Percentiles rank a stretch among this genome's conserved stretches.
Evolutionary conservation across 2,797 vertebrate species (phyloP).

Genomic region (Choloepus didactylus): DNA sequence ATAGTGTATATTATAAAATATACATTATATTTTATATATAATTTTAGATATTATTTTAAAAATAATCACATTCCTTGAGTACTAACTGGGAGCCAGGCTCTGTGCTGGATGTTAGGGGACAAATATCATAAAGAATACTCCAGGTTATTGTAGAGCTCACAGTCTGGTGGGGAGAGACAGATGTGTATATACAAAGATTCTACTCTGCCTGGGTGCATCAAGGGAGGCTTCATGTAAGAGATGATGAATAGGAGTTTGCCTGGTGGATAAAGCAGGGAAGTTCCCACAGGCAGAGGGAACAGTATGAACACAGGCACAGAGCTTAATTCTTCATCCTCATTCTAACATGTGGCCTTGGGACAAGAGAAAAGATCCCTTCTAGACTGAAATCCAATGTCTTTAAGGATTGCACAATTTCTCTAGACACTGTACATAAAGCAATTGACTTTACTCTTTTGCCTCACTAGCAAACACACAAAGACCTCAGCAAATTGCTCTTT

Average conservation of each 20-base stretch:
- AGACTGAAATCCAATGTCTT: neutral
- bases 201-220: neutral
- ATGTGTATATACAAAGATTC: neutral
- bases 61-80: neutral
- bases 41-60: neutral
- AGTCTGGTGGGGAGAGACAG: neutral
- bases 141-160: neutral
- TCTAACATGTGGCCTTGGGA: neutral
- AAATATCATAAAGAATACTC: neutral
- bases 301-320: neutral
- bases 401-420: neutral
- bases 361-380: neutral
- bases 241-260: neutral
- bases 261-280: neutral
- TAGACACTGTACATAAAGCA: neutral
- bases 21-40: neutral
- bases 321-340: neutral
- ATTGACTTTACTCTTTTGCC: slow-evolving; percentile 20
- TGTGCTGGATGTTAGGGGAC: neutral
- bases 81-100: neutral
- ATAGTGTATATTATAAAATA: no score
- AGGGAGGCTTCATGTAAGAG: neutral
- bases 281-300: neutral
- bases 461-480: neutral
- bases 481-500: slow-evolving; percentile 5